Base-by-base conservation (phyloP, 2,113 vertebrate species). In the Spermophilus dauricus region DNA sequence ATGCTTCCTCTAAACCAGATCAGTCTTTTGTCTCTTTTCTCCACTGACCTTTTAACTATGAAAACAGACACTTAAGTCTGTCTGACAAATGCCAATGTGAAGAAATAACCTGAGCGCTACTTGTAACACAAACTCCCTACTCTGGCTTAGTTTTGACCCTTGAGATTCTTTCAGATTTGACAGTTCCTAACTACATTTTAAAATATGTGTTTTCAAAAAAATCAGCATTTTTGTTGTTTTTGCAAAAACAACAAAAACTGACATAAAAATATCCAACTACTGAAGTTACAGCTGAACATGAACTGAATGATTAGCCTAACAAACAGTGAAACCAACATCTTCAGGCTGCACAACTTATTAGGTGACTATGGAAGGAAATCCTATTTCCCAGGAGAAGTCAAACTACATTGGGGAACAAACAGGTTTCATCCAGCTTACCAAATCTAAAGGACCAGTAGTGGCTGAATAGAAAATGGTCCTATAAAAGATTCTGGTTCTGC, bases 101-200 rank as follows among this genome's bases (percentile, higher is more conserved):
- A 95, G 73, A 92, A 73, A 78, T 18, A 94, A 83, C 3, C 28
- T 63, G 2, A 37, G 5, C 26, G n/a, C 48, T 28, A 37, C 24
- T 83, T 92, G 83, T 30, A 51, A 72, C 16, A 76, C 14, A 20
- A 61, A 56, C 12, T 26, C 37, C 28, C 82, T 81, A 24, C 63
- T 58, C 26, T 61, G 45, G 28, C 58, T 97, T 90, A 65, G 42
- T 91, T 93, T 70, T 34, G 72, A 24, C 85, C 30, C 37, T 76
- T 91, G 89, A 94, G 77, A 86, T 28, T 78, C 18, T 89, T 95
- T 94, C 63, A 78, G 72, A 86, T 76, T 90, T 37, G 4, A 77
- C n/a, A 88, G 45, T 63, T 67, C 16, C 11, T 48, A 83, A 70
- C 26, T 42, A 72, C 42, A 51, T 84, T 73, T 84, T 70, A 13